phyloP scores from a whole-genome alignment of 2,797 vertebrate species.

The Phaenicophaeus curvirostris region DNA sequence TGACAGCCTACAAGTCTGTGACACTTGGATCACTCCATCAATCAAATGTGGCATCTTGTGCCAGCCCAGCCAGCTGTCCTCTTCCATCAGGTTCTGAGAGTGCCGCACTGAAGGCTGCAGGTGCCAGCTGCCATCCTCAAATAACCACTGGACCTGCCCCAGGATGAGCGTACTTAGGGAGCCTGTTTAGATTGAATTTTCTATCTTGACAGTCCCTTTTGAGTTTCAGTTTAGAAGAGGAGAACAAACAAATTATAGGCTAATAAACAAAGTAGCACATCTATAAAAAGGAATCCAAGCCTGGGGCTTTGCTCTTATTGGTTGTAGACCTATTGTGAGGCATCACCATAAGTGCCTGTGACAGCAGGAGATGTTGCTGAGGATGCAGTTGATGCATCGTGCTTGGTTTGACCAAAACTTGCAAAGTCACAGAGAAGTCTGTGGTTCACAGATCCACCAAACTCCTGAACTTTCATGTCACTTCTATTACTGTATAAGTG shows the following conservation, averaged over 20 bases:
- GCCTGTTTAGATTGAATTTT: conserved; percentile 34
- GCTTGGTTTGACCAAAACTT: neutral
- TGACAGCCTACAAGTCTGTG: conserved; percentile 54
- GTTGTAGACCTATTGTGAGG: neutral
- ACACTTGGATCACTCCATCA: conserved; percentile 78
- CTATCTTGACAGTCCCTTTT: conserved; percentile 40
- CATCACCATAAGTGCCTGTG: neutral
- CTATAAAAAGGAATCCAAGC: neutral
- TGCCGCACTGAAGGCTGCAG: conserved; percentile 59
- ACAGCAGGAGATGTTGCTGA: neutral
- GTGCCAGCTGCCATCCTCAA: conserved; percentile 75
- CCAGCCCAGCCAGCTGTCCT: conserved; percentile 82
- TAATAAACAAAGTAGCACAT: conserved; percentile 35
- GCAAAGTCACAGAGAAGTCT: neutral
- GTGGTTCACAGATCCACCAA: neutral
- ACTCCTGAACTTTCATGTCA: neutral
- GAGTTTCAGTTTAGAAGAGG: conserved; percentile 21
- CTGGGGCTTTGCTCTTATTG: neutral
- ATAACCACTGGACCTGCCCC: conserved; percentile 67
- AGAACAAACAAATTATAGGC: conserved; percentile 68
- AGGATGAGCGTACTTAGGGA: conserved; percentile 49
- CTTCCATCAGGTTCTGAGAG: conserved; percentile 81
- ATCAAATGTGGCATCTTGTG: conserved; percentile 78
- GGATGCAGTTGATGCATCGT: neutral
- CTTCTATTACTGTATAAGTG: neutral